These are phyloP conservation scores for Pollachius pollachius DNA, from an alignment of 2,113 vertebrate species.

Conservation along the genomic window DNA sequence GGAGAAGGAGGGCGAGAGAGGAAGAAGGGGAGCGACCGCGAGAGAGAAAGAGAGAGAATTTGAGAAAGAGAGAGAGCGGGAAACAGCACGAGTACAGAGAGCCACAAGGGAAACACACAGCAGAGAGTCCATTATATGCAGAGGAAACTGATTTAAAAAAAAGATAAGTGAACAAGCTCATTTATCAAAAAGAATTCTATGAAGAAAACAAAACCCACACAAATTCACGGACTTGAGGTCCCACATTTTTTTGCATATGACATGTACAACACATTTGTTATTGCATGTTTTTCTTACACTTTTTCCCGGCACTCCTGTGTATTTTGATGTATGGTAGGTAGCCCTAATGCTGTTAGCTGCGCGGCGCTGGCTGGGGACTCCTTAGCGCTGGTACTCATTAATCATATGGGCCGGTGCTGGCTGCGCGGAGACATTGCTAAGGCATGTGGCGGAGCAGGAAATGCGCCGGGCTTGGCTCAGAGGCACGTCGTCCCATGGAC, in stretches of 20 bases:
- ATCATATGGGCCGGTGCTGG: constrained; percentile 38
- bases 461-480: constrained; percentile 47
- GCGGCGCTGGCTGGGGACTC: constrained; percentile 18
- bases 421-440: constrained; percentile 60
- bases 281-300: background rate
- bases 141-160: constrained; percentile 10
- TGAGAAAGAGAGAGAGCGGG: background rate
- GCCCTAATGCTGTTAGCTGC: constrained; percentile 21
- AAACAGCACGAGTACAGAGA: constrained; percentile 29
- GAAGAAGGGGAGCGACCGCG: background rate
- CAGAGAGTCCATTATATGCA: constrained; percentile 7
- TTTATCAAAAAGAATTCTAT: constrained; percentile 6
- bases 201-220: constrained; percentile 14
- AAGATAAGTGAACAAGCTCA: background rate
- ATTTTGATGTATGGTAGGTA: constrained; percentile 28
- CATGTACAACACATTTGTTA: background rate
- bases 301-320: constrained; percentile 1
- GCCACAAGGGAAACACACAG: constrained; percentile 19
- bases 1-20: background rate
- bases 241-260: too few relatives aligned
- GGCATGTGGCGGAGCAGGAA: constrained; percentile 66
- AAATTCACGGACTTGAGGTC: too few relatives aligned
- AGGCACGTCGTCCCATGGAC: constrained; percentile 29
- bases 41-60: too few relatives aligned
- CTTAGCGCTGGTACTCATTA: constrained; percentile 43